Percentiles rank a stretch among this genome's conserved stretches.
phyloP scores from a whole-genome alignment of 1,140 invertebrate species.

The Listronotus bonariensis region DNA sequence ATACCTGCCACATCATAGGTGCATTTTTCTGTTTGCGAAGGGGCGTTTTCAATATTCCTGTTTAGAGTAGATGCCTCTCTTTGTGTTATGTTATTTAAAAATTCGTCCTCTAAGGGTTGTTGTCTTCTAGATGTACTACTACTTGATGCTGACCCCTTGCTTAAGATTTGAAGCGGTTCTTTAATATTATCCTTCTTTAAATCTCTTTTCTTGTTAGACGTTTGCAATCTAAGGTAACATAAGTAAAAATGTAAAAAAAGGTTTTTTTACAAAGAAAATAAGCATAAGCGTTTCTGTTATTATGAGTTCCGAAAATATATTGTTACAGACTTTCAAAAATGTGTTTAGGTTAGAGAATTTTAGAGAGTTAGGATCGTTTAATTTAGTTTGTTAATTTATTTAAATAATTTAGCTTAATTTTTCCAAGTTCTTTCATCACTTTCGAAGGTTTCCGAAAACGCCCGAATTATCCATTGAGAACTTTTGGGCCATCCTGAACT shows the following conservation, averaged over 20 bases:
- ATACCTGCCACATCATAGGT: conserved; percentile 3
- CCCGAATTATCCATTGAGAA: too few species aligned
- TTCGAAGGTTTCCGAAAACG: too few species aligned
- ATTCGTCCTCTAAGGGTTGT: neutral
- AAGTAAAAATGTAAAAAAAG: neutral
- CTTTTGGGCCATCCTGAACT: too few species aligned
- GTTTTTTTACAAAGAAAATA: too few species aligned
- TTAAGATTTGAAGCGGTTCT: conserved; percentile 2
- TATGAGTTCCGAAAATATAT: too few species aligned
- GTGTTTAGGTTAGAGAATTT: too few species aligned
- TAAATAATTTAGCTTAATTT: too few species aligned
- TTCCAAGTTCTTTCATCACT: too few species aligned
- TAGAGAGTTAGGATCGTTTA: too few species aligned
- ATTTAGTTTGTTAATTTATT: too few species aligned
- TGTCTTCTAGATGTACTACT: conserved; percentile 2
- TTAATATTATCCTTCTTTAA: neutral
- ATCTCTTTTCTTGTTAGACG: conserved; percentile 3
- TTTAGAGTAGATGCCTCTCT: neutral
- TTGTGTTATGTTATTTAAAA: neutral
- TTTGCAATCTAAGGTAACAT: neutral
- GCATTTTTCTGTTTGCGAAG: neutral
- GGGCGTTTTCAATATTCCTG: neutral
- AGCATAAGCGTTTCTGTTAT: too few species aligned
- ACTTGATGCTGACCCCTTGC: neutral
- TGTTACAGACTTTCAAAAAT: too few species aligned